Evolutionary conservation across 2,797 vertebrate genomes (phyloP).

Genomic region (Sardinella longiceps): DNA sequence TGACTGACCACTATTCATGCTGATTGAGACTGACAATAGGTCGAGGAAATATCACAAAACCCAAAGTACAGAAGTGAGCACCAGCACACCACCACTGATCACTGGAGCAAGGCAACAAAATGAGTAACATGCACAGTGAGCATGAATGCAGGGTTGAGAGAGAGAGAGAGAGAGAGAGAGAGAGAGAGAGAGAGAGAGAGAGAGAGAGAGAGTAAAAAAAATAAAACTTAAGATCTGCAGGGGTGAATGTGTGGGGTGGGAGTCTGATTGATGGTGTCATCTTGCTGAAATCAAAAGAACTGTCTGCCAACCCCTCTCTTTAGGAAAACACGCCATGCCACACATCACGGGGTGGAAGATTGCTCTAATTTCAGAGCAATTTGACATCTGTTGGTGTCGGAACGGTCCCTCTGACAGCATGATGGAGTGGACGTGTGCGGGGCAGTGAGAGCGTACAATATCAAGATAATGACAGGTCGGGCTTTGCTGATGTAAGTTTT

Average conservation of each 20-base stretch:
- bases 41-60: constrained; percentile 46
- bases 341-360: constrained; percentile 61
- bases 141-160: neutral
- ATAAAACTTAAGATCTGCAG: constrained; percentile 43
- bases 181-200: constrained; percentile 15
- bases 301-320: constrained; percentile 58
- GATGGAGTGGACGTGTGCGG: neutral
- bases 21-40: constrained; percentile 70
- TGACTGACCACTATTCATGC: constrained; percentile 72
- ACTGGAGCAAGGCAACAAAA: neutral
- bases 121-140: neutral
- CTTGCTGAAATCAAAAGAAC: constrained; percentile 67
- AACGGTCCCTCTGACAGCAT: constrained; percentile 57
- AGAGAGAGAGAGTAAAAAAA: constrained; percentile 5
- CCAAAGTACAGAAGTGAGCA: constrained; percentile 41
- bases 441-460: constrained; percentile 3
- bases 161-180: constrained; percentile 9
- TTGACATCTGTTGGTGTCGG: constrained; percentile 74
- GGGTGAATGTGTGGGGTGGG: constrained; percentile 4
- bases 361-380: constrained; percentile 73
- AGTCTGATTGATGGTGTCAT: constrained; percentile 69
- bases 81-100: constrained; percentile 58
- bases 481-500: neutral
- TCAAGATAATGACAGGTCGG: constrained; percentile 22
- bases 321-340: constrained; percentile 61